Evolutionary conservation across 2,888 invertebrate genomes (phyloP).

Genomic region (Hydrotaea diabolus): DNA sequence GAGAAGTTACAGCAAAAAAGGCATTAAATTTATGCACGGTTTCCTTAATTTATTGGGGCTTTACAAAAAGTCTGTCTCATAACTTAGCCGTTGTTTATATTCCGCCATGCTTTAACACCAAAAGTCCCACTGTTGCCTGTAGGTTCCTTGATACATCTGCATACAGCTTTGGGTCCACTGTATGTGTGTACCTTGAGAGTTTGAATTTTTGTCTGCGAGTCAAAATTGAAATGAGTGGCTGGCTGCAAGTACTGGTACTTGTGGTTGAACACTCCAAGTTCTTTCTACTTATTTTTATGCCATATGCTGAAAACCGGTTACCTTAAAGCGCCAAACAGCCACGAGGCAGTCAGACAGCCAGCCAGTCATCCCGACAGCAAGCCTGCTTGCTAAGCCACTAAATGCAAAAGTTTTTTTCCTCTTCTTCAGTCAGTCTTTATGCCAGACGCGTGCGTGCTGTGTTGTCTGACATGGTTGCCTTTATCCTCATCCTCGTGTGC

Average conservation of each 20-base stretch:
- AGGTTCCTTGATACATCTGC: neutral
- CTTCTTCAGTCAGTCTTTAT: neutral
- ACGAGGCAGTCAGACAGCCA: neutral
- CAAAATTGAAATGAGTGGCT: conserved; percentile 10
- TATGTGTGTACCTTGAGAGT: neutral
- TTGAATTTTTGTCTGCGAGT: neutral
- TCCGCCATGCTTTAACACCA: too few relatives aligned
- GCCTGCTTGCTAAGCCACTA: too few relatives aligned
- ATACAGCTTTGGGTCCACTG: neutral
- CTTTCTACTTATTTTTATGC: neutral
- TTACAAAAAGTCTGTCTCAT: too few relatives aligned
- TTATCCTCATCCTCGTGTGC: neutral
- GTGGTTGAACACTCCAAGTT: neutral
- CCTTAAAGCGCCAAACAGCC: conserved; percentile 21
- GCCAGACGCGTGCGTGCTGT: conserved; percentile 4
- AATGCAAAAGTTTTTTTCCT: neutral
- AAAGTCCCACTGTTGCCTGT: neutral
- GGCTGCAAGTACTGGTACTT: neutral
- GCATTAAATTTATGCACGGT: too few relatives aligned
- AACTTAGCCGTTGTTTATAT: too few relatives aligned
- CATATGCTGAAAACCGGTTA: conserved; percentile 10
- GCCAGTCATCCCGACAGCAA: too few relatives aligned
- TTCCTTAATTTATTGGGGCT: too few relatives aligned
- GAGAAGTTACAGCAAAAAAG: too few relatives aligned
- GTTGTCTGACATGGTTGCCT: neutral